These are phyloP conservation scores for Hydractinia symbiolongicarpus DNA, from an alignment of 30 jellyfish, hydroid and myxozoan species.

Conservation along the genomic window DNA sequence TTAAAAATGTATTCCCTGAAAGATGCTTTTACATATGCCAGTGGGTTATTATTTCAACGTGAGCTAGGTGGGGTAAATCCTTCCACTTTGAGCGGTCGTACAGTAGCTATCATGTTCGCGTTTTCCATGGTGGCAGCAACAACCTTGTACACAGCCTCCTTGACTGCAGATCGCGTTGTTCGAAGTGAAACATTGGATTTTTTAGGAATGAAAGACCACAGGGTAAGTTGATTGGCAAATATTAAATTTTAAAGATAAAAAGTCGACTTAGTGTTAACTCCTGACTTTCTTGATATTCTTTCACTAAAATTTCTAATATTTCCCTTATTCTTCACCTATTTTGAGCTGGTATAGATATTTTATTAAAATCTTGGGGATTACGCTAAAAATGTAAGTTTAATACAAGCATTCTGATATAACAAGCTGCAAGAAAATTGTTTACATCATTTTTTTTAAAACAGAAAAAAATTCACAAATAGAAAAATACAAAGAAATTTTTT, in stretches of 20 bases:
- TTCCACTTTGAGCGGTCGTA: constrained; percentile 49
- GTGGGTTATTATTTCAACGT: constrained; percentile 86
- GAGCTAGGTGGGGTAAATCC: constrained; percentile 91
- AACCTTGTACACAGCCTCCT: constrained; percentile 82
- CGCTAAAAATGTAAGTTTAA: too few relatives aligned
- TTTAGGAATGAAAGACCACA: constrained; percentile 58
- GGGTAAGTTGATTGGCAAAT: constrained; percentile 41
- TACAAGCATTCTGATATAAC: too few relatives aligned
- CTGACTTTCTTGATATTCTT: neutral
- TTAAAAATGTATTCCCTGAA: constrained; percentile 26
- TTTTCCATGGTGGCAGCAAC: constrained; percentile 75
- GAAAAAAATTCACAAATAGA: too few relatives aligned
- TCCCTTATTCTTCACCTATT: neutral
- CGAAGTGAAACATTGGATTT: constrained; percentile 35
- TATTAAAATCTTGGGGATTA: too few relatives aligned
- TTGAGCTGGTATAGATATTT: too few relatives aligned
- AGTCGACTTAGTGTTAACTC: too few relatives aligned
- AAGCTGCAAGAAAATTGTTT: too few relatives aligned
- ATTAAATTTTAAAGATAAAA: too few relatives aligned
- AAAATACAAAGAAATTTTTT: too few relatives aligned
- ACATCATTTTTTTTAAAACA: too few relatives aligned
- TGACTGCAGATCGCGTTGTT: constrained; percentile 72
- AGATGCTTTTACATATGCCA: constrained; percentile 65
- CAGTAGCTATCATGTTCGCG: constrained; percentile 69
- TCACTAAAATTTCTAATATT: neutral